Evolutionary conservation across 92 coral and sea anemone species (phyloP).

Genomic region (Micromussa lordhowensis): DNA sequence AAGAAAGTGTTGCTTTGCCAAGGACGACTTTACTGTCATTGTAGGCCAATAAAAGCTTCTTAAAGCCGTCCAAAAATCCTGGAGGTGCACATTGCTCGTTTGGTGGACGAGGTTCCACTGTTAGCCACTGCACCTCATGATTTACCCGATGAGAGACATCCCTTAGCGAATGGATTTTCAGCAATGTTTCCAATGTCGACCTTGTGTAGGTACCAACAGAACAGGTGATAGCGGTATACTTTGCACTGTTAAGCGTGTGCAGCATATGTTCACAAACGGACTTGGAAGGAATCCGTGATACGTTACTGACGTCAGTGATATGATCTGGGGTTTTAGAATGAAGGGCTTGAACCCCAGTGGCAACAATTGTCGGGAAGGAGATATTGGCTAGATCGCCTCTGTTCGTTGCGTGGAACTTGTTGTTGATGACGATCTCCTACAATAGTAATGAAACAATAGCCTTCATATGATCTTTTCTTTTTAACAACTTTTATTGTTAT

Average conservation of each 20-base stretch:
- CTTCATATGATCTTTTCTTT: neutral
- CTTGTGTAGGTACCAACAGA: conserved; percentile 51
- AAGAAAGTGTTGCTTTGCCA: conserved; percentile 36
- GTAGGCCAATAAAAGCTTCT: conserved; percentile 37
- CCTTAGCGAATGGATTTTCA: conserved; percentile 41
- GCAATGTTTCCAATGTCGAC: conserved; percentile 31
- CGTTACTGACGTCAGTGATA: conserved; percentile 28
- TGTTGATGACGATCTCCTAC: conserved; percentile 1
- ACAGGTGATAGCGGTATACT: conserved; percentile 48
- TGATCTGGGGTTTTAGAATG: conserved; percentile 1
- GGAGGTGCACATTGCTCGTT: conserved; percentile 37
- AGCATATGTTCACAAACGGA: conserved; percentile 30
- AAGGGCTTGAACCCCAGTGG: conserved; percentile 26
- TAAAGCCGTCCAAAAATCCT: conserved; percentile 26
- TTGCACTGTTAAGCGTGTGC: conserved; percentile 16
- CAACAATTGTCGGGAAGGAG: conserved; percentile 22
- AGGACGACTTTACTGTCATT: conserved; percentile 36
- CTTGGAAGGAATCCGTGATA: conserved; percentile 37
- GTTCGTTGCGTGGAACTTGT: neutral
- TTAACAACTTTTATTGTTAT: neutral
- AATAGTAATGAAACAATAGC: neutral
- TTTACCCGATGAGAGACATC: conserved; percentile 39
- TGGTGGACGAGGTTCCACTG: conserved; percentile 21
- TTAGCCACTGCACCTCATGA: conserved; percentile 54
- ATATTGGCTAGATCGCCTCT: conserved; percentile 8